phyloP scores from a whole-genome alignment of 1,140 invertebrate genomes.

The Drosophila pachea region DNA sequence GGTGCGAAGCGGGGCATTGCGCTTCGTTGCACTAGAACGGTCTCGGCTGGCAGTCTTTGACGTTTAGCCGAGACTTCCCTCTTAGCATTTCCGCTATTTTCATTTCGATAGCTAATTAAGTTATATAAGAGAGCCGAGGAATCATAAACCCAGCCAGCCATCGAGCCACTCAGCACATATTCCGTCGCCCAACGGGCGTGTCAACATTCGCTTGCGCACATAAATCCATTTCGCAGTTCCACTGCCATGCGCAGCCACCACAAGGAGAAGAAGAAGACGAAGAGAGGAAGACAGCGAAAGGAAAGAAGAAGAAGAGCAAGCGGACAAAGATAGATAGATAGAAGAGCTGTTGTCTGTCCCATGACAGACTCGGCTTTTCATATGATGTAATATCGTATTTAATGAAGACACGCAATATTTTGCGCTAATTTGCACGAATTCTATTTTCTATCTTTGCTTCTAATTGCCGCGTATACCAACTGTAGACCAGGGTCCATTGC shows the following conservation, averaged over 20 bases:
- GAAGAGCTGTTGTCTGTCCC: conserved; percentile 39
- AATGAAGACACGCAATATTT: conserved; percentile 73
- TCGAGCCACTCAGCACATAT: conserved; percentile 19
- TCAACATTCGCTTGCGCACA: conserved; percentile 25
- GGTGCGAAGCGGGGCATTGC: no score
- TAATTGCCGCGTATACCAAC: conserved; percentile 36
- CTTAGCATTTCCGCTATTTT: conserved; percentile 30
- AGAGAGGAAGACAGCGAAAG: not conserved
- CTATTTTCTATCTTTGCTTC: conserved; percentile 54
- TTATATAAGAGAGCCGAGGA: conserved; percentile 35
- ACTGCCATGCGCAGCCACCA: conserved; percentile 20
- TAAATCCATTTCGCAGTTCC: conserved; percentile 35
- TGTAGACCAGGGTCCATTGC: conserved; percentile 13
- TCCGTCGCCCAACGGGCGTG: conserved; percentile 21
- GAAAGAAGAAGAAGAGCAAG: not conserved
- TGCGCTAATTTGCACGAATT: conserved; percentile 60
- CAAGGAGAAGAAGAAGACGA: conserved; percentile 3
- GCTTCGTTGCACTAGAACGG: conserved; percentile 15
- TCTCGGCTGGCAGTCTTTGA: not conserved
- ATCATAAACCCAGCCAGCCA: conserved; percentile 42
- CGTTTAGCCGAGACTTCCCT: conserved; percentile 24
- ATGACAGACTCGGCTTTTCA: conserved; percentile 48
- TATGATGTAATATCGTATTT: conserved; percentile 67
- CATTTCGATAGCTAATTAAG: conserved; percentile 42
- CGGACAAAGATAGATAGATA: not conserved